Conservation (phyloP, 2,113 vertebrate species). For the Microtus richardsoni region DNA sequence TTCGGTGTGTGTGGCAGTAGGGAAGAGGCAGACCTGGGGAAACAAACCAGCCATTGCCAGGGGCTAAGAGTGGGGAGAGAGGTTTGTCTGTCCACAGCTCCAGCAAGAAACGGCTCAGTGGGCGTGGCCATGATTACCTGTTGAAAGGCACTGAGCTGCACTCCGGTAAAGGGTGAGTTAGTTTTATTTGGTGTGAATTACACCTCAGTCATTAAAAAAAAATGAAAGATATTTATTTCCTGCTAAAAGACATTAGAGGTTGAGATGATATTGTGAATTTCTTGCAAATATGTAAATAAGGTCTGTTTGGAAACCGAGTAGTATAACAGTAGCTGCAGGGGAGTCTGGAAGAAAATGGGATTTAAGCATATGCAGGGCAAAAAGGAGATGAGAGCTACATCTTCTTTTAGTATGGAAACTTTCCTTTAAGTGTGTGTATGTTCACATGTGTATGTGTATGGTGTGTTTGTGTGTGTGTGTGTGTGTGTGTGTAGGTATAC, state of each 20-base stretch:
- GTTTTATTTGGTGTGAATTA: conserved; percentile 3
- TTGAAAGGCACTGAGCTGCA: not conserved
- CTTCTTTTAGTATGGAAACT: not conserved
- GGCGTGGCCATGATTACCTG: not conserved
- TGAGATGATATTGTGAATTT: not conserved
- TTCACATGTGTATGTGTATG: not conserved
- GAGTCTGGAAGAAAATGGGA: not conserved
- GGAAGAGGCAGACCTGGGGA: not conserved
- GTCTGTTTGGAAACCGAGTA: not conserved
- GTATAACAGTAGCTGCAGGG: not conserved
- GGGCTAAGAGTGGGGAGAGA: not conserved
- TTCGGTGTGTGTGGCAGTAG: not conserved
- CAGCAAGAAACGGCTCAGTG: not conserved
- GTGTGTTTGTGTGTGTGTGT: not conserved
- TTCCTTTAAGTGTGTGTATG: not conserved
- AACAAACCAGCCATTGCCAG: not conserved
- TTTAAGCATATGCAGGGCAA: not conserved
- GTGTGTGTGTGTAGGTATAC: not conserved
- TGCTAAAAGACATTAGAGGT: not conserved
- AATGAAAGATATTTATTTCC: not conserved
- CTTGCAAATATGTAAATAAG: not conserved
- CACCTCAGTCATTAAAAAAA: not conserved
- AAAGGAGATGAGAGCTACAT: not conserved
- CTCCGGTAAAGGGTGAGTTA: not conserved
- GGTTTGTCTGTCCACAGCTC: not conserved